phyloP scores from a whole-genome alignment of 2,113 vertebrate genomes.

The Oreochromis tanganicae region DNA sequence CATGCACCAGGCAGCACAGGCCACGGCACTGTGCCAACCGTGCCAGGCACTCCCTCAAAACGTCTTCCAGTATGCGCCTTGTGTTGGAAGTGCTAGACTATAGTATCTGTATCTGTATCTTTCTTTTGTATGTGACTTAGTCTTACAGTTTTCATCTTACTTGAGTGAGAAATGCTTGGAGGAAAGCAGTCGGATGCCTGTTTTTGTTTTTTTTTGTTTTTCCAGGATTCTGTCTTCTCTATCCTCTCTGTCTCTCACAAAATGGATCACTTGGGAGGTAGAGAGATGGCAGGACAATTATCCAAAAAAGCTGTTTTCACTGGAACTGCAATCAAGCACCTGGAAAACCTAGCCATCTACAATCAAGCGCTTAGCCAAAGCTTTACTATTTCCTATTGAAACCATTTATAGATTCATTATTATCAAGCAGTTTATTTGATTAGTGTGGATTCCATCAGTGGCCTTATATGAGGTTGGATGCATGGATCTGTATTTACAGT shows the following conservation, averaged over 20 bases:
- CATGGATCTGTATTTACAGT: not conserved
- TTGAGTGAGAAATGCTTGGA: not conserved
- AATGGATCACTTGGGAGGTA: slow-evolving; percentile 3
- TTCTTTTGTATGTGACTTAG: not conserved
- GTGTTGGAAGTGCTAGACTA: slow-evolving; percentile 22
- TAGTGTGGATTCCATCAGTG: slow-evolving; percentile 1
- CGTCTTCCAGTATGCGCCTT: not conserved
- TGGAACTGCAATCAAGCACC: slow-evolving; percentile 26
- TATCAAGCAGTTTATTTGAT: not conserved
- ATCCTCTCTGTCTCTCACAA: not conserved
- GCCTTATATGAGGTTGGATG: not conserved
- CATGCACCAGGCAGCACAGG: slow-evolving; percentile 61
- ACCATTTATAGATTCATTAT: not conserved
- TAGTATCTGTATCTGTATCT: not conserved
- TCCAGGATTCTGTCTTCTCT: not conserved
- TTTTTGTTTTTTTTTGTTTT: not conserved
- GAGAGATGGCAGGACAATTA: slow-evolving; percentile 13
- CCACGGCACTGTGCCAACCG: slow-evolving; percentile 51
- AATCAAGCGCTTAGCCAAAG: slow-evolving; percentile 7
- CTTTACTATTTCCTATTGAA: not conserved
- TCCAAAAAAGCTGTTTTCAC: slow-evolving; percentile 24
- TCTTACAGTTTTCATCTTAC: not conserved
- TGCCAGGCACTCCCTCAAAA: slow-evolving; percentile 44
- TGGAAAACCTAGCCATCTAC: slow-evolving; percentile 14
- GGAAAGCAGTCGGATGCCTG: not conserved